phyloP scores from a whole-genome alignment of 1,140 invertebrate genomes.

The Ptiloglossa arizonensis region DNA sequence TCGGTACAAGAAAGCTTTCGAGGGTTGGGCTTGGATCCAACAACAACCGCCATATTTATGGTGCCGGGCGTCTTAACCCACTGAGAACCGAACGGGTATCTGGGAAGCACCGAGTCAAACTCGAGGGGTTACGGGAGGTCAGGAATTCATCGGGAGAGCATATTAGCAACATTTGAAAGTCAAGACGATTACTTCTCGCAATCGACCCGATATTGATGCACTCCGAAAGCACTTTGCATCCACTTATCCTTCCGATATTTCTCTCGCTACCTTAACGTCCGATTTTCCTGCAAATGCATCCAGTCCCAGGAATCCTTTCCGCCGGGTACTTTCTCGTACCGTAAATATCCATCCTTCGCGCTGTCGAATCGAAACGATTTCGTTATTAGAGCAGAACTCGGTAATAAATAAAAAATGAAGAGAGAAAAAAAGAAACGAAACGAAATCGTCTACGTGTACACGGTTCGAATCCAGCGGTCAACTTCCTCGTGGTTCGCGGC shows the following conservation, averaged over 20 bases:
- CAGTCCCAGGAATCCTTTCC: background rate
- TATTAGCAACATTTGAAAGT: constrained; percentile 27
- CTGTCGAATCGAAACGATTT: background rate
- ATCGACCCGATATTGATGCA: constrained; percentile 17
- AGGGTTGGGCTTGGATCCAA: constrained; percentile 61
- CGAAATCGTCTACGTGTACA: too few species aligned
- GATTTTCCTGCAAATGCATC: background rate
- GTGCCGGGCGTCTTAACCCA: constrained; percentile 65
- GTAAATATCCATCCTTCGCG: too few species aligned
- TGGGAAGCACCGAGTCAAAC: constrained; percentile 36
- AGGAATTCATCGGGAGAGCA: constrained; percentile 29
- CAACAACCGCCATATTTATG: constrained; percentile 67
- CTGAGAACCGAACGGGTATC: constrained; percentile 54
- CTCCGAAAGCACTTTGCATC: background rate
- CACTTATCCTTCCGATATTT: background rate
- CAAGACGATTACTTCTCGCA: constrained; percentile 6
- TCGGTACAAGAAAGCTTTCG: constrained; percentile 60
- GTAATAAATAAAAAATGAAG: too few species aligned
- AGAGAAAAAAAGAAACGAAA: background rate
- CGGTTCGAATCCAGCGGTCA: constrained; percentile 21
- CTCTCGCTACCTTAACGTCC: background rate
- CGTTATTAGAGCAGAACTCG: too few species aligned
- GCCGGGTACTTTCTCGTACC: too few species aligned
- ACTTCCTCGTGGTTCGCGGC: constrained; percentile 7
- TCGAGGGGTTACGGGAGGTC: constrained; percentile 66